Percentiles rank a stretch among this genome's conserved stretches.
These are phyloP conservation scores for Gobius niger DNA, from an alignment of 2,113 vertebrate species.

Conservation along the genomic window DNA sequence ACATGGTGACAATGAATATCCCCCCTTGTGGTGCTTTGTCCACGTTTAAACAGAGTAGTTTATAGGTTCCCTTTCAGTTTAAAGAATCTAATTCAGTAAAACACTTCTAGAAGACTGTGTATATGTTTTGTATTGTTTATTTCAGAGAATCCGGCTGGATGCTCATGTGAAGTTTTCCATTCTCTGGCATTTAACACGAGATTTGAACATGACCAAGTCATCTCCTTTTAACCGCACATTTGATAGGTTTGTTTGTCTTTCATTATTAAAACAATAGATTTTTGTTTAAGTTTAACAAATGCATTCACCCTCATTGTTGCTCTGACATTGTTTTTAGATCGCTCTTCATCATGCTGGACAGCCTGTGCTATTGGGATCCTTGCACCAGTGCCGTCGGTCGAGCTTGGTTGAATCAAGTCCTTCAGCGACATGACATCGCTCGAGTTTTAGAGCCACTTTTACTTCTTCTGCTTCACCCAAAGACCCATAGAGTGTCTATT, in stretches of 20 bases:
- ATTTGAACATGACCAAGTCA: conserved; percentile 94
- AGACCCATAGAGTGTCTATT: conserved; percentile 96
- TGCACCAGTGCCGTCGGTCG: conserved; percentile 92
- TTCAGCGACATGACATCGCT: conserved; percentile 97
- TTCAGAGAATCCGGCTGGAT: conserved; percentile 89
- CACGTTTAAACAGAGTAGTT: not conserved
- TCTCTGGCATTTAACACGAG: conserved; percentile 96
- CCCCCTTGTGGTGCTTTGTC: not conserved
- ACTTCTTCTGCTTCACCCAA: conserved; percentile 93
- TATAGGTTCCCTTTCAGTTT: not conserved
- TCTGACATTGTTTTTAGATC: conserved; percentile 78
- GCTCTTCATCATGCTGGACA: conserved; percentile 97
- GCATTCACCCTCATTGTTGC: not conserved
- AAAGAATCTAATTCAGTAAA: not conserved
- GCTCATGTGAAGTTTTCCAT: conserved; percentile 96
- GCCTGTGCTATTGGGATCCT: conserved; percentile 94
- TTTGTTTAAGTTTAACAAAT: not conserved
- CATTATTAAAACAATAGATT: not conserved
- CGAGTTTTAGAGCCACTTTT: conserved; percentile 94
- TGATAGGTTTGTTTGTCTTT: conserved; percentile 84
- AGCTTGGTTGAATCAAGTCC: conserved; percentile 96
- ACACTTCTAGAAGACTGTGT: not conserved
- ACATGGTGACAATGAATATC: not conserved
- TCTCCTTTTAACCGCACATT: conserved; percentile 96
- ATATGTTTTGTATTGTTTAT: not conserved